A percentile compares a stretch with the other conserved stretches of the same genome.
These are phyloP conservation scores for Pocillopora grandis DNA, from an alignment of 92 coral and sea anemone genomes.

Conservation along the genomic window DNA sequence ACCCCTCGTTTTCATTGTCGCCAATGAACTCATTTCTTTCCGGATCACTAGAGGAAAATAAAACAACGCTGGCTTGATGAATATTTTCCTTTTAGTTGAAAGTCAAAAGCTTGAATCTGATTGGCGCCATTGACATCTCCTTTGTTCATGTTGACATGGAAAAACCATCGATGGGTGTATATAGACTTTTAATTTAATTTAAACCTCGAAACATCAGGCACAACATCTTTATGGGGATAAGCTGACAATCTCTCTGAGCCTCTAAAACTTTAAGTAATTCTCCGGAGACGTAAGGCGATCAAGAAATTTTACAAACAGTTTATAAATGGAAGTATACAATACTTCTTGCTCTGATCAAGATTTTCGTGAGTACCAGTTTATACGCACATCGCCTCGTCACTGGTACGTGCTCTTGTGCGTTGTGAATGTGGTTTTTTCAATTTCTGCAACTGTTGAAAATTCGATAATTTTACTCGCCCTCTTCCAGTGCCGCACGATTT, in stretches of 20 bases:
- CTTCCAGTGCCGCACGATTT: constrained; percentile 27
- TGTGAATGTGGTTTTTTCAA: constrained; percentile 6
- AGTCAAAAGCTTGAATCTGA: neutral
- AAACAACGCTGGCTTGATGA: constrained; percentile 14
- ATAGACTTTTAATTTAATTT: neutral
- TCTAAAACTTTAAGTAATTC: neutral
- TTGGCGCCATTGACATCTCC: neutral
- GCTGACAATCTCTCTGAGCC: too few relatives aligned
- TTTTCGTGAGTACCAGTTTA: constrained; percentile 37
- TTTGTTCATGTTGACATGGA: constrained; percentile 8
- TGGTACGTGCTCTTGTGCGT: constrained; percentile 30
- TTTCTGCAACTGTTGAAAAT: constrained; percentile 34
- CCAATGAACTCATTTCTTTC: neutral
- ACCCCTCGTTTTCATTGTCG: too few relatives aligned
- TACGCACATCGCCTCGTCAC: neutral
- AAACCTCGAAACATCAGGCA: neutral
- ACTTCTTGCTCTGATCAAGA: constrained; percentile 32
- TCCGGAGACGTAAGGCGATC: neutral
- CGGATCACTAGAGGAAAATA: neutral
- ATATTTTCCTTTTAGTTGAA: constrained; percentile 3
- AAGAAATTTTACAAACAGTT: too few relatives aligned
- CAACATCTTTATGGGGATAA: neutral
- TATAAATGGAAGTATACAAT: neutral
- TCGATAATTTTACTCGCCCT: constrained; percentile 33
- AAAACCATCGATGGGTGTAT: constrained; percentile 2